phyloP scores from a whole-genome alignment of 37 sponge, comb jelly and placozoan genomes.

The Petrosia ficiformis region DNA sequence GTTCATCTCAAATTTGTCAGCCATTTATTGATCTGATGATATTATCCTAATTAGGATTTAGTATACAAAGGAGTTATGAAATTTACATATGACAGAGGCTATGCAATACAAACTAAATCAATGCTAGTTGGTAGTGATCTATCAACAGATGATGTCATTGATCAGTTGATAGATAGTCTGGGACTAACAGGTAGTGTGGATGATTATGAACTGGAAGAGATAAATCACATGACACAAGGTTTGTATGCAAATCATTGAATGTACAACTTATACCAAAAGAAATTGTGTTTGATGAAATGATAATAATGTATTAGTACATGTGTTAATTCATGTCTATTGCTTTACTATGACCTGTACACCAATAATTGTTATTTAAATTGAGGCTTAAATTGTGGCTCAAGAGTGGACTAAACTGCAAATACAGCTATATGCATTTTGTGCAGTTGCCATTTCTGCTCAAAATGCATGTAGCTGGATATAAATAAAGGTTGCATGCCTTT shows the following conservation, averaged over 20 bases:
- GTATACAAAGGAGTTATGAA: constrained; percentile 62
- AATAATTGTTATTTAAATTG: no score
- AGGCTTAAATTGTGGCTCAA: no score
- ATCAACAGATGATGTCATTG: constrained; percentile 45
- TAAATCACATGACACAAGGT: constrained; percentile 64
- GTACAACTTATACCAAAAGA: constrained; percentile 2
- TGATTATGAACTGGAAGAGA: constrained; percentile 71
- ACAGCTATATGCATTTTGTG: no score
- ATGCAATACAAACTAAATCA: constrained; percentile 73
- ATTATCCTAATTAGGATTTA: constrained; percentile 40
- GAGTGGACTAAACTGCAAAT: no score
- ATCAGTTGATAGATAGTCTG: constrained; percentile 50
- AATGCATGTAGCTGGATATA: neutral
- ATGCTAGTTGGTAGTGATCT: constrained; percentile 51
- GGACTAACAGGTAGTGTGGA: constrained; percentile 46
- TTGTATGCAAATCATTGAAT: neutral
- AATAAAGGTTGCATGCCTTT: neutral
- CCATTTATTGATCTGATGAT: neutral
- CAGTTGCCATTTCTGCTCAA: neutral
- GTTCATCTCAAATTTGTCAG: neutral
- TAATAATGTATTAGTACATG: no score
- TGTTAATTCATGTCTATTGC: no score
- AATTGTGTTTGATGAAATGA: neutral
- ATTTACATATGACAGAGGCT: constrained; percentile 69
- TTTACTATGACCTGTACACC: no score